Conservation (phyloP, 2,888 invertebrate species). For the Perizoma flavofasciatum region DNA sequence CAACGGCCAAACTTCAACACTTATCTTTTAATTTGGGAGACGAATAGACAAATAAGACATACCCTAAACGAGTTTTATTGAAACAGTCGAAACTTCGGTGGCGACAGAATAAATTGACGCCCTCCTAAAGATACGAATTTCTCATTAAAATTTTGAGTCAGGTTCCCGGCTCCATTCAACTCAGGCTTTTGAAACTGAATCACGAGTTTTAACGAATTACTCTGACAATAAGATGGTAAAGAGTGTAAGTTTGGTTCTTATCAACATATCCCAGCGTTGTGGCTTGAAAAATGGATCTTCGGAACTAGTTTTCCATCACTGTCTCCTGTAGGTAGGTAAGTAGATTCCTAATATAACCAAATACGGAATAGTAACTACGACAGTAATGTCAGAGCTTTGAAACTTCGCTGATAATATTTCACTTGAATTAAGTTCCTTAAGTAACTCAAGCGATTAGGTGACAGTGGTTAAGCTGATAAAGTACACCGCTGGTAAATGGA, state of each 20-base stretch:
- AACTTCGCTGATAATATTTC: conserved; percentile 35
- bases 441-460: conserved; percentile 26
- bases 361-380: conserved; percentile 34
- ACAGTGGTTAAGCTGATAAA: conserved; percentile 26
- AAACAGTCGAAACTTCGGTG: conserved; percentile 61
- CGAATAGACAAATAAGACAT: conserved; percentile 70
- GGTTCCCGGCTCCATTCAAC: conserved; percentile 71
- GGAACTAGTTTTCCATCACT: too few species aligned
- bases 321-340: too few species aligned
- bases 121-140: conserved; percentile 76
- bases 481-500: conserved; percentile 24
- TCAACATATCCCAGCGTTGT: conserved; percentile 5
- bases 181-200: conserved; percentile 76
- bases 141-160: conserved; percentile 78
- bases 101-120: conserved; percentile 69
- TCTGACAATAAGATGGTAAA: conserved; percentile 69
- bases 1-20: conserved; percentile 73
- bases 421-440: conserved; percentile 34
- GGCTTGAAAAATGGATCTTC: not conserved
- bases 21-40: conserved; percentile 74
- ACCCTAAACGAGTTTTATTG: conserved; percentile 58
- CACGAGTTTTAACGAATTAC: conserved; percentile 73
- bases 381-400: conserved; percentile 32
- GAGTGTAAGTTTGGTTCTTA: conserved; percentile 50
- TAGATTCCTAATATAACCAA: not conserved